Conservation (phyloP, 2,113 vertebrate genomes). For the Plecturocebus donacophilus region DNA sequence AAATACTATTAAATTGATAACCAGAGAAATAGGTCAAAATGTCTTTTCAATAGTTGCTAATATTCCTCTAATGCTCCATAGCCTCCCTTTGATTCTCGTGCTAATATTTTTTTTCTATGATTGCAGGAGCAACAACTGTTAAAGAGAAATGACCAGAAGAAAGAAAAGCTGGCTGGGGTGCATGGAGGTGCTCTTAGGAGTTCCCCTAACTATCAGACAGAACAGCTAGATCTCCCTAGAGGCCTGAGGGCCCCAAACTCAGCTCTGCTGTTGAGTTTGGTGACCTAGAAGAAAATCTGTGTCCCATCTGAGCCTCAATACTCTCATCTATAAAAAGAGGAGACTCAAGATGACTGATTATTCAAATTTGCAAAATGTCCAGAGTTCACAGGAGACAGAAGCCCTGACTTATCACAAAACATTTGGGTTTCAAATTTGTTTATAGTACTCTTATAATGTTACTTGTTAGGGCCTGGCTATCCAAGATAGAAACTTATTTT, state of each 20-base stretch:
- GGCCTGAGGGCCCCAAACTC: neutral
- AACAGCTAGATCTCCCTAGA: neutral
- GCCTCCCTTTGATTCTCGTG: slow-evolving; percentile 59
- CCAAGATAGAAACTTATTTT: slow-evolving; percentile 47
- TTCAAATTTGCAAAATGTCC: slow-evolving; percentile 51
- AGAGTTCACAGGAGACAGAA: slow-evolving; percentile 28
- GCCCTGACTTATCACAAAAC: neutral
- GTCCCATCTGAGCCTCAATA: neutral
- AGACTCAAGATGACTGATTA: slow-evolving; percentile 42
- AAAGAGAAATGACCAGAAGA: slow-evolving; percentile 29
- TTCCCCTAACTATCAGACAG: neutral
- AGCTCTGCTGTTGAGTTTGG: neutral
- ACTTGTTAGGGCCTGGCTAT: neutral
- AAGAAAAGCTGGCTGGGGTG: neutral
- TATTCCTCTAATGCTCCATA: slow-evolving; percentile 68
- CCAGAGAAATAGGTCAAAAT: slow-evolving; percentile 79
- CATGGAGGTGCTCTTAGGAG: neutral
- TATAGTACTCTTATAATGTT: neutral
- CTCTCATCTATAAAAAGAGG: slow-evolving; percentile 25
- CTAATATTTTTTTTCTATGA: slow-evolving; percentile 66
- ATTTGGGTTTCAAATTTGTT: slow-evolving; percentile 10
- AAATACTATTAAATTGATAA: slow-evolving; percentile 79
- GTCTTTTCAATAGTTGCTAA: slow-evolving; percentile 78
- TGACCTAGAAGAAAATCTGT: neutral
- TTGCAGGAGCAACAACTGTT: slow-evolving; percentile 37